Evolutionary conservation across 1,140 invertebrate species (phyloP), one percentile per base, ranked within the genome.

Genomic region (Anadara kagoshimensis): DNA sequence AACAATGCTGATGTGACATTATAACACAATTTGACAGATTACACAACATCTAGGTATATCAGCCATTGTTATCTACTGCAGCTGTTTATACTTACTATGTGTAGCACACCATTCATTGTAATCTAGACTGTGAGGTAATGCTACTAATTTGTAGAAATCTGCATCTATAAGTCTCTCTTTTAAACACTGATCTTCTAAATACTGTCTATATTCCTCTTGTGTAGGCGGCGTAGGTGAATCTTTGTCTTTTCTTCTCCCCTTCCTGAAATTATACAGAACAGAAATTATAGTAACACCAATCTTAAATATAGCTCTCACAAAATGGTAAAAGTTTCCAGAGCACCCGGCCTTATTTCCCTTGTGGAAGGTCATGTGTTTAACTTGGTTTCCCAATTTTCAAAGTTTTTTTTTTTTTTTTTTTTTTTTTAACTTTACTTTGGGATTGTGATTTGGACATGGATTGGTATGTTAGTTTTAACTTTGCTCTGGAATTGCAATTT

Each of bases 61-160:
- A 3, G 29, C 29, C 29, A 36, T 36, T n/a, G n/a, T n/a, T 36
- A 36, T 36, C 29, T 36, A 36, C 29, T 36, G 29, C 29, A 36
- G 49, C 22, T 51, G 22, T 51, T 14, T 67, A 54, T 26, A 94
- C 94, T 94, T 89, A 97, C 96, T 98, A 89, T 99, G 97, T 78
- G 96, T 98, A 70, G 97, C 97, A 78, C 99, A 93, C 97, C 97
- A 99, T 92, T 99, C 97, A 91, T 98, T 98, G 91, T 96, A 96
- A 90, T 98, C 97, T 86, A 99, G 92, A 76, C 96, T 96, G 75
- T 94, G 92, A 80, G 97, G 97, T 90, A 98, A 92, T 88, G 97
- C 95, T 74, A 98, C 95, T 85, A 99, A 91, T 90, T 96, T 93
- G 86, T 93, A 93, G 90, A 98, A 92, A 92, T 98, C 96, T 83